phyloP scores from a whole-genome alignment of 2,113 vertebrate species.

The Jaculus jaculus region DNA sequence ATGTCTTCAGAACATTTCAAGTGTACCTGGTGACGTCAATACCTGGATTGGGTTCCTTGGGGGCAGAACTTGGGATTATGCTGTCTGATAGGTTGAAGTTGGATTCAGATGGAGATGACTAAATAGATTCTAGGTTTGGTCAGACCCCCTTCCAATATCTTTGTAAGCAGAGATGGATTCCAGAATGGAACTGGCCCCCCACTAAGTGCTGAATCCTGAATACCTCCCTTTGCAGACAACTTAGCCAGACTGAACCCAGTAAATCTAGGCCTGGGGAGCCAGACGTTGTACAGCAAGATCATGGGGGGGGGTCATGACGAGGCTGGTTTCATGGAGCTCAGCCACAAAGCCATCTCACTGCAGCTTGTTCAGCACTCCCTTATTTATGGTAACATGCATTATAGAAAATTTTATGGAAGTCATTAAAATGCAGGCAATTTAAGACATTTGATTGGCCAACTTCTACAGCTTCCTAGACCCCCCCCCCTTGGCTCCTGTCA shows the following conservation, averaged over 20 bases:
- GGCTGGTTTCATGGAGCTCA: conserved; percentile 59
- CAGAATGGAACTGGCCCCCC: too few relatives aligned
- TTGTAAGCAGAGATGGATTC: not conserved
- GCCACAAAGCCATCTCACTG: conserved; percentile 52
- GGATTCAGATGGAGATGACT: too few relatives aligned
- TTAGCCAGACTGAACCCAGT: too few relatives aligned
- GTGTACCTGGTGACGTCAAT: conserved; percentile 64
- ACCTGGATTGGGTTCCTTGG: conserved; percentile 57
- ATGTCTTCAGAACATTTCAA: not conserved
- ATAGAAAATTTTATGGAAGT: too few relatives aligned
- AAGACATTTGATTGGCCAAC: too few relatives aligned
- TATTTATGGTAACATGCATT: too few relatives aligned
- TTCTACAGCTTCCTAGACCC: not conserved
- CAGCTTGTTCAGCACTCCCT: not conserved
- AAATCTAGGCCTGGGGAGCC: too few relatives aligned
- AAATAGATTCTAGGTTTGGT: not conserved
- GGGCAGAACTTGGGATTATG: conserved; percentile 47
- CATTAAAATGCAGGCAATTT: too few relatives aligned
- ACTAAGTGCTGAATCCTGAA: too few relatives aligned
- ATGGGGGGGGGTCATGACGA: not conserved
- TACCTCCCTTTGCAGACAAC: too few relatives aligned
- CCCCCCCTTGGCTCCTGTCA: not conserved
- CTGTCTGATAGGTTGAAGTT: conserved; percentile 38
- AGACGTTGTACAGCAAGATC: too few relatives aligned
- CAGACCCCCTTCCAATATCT: not conserved